Evolutionary conservation across 2,888 invertebrate genomes (phyloP), one percentile per base, ranked within the genome.

Genomic region (Lycaena phlaeas): DNA sequence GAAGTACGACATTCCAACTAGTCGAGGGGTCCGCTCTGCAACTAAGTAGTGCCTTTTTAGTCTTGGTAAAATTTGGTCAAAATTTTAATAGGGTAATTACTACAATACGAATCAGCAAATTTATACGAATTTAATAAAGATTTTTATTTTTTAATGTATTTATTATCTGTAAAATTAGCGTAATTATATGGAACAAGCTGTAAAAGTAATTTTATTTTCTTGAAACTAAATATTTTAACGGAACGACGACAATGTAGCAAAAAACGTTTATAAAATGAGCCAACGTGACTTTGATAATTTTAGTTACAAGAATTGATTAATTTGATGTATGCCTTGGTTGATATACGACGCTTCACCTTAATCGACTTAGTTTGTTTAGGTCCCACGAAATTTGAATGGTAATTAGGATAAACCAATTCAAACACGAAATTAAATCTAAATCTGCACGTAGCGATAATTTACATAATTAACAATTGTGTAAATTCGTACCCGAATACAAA

Each of bases 311-410:
- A 12, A 27, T 17, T 29, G 9, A 31, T 17, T 4, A 31, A 30
- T n/a, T 17, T 22, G 5, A 22, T n/a, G n/a, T n/a, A n/a, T 4
- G 11, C 31, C 17, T 31, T 17, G 30, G 14, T 5, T 17, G 15
- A n/a, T 27, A 12, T 3, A 7, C 27, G 30, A 10, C 10, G 17
- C 15, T 9, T 10, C 18, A 17, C 17, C 31, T 17, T 31, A 31
- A 31, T 17, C 6, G 31, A 31, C 17, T 30, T 14, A 30, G 31
- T 31, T 31, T 31, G 15, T 18, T 18, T 31, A 17, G 17, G 10
- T 11, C 7, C 31, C 31, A 17, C 31, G 4, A 7, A 31, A 31
- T 17, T 31, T 31, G 31, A 18, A 31, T 31, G 31, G 17, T 17
- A 31, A 31, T 17, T 31, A 17, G 17, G 10, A 31, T 11, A 10